Evolutionary conservation across 1,140 invertebrate species (phyloP), one percentile per base, ranked within the genome.

Genomic region (Drosophila pseudoananassae): DNA sequence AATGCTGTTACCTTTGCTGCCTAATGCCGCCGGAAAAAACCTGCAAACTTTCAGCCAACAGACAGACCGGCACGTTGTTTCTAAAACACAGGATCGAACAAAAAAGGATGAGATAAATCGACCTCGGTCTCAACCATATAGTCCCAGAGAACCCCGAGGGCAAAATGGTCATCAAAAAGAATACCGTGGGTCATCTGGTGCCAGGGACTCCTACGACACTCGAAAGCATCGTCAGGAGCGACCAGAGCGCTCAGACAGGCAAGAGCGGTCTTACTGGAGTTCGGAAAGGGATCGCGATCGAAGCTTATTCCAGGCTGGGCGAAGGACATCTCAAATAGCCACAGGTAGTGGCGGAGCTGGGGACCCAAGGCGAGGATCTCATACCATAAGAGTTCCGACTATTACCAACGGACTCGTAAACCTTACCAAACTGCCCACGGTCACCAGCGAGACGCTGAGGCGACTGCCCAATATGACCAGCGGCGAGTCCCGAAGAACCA

Each of bases 401-500:
- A 6, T 43, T 14, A 31, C 33, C n/a, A 64, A 46, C 20, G 63
- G 58, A 1, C 9, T 23, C 6, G 15, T 63, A 2, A 58, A 65
- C 9, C 3, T 20, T 1, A 10, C 9, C 4, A 47, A 15, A n/a
- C 12, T 61, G 12, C 2, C 33, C 25, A n/a, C 1, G 2, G 8
- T 49, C 23, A 63, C 63, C 0, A 64, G 45, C 6, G 33, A 63
- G 3, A 33, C 64, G 1, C 10, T 33, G 1, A 66, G 60, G 46
- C 58, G 33, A 8, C 27, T 66, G 8, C 59, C 45, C 3, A 66
- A 64, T 8, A 23, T 66, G 7, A 64, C 63, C 7, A 66, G 63
- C 29, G 63, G 46, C 0, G 63, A 64, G 27, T 43, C 17, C 0
- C 29, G 63, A 5, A 23, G 17, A 15, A 43, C 40, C 4, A 65